Conservation (phyloP, 2,797 vertebrate species). For the Poeciliopsis presidionis region DNA sequence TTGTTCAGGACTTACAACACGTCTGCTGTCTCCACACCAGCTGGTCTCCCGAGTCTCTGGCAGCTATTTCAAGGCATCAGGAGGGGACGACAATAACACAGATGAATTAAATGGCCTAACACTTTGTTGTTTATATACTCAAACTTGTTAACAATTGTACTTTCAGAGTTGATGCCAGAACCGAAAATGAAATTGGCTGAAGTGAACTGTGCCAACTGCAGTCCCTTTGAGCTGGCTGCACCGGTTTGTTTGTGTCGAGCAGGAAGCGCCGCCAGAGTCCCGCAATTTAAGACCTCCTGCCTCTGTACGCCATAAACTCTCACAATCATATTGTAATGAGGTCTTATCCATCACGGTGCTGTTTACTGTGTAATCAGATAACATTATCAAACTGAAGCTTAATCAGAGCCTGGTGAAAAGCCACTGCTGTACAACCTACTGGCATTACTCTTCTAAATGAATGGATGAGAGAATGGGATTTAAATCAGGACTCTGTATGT, state of each 20-base stretch:
- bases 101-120: slow-evolving; percentile 41
- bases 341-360: slow-evolving; percentile 80
- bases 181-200: slow-evolving; percentile 37
- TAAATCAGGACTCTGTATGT: slow-evolving; percentile 84
- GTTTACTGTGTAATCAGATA: slow-evolving; percentile 82
- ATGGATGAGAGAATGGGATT: slow-evolving; percentile 77
- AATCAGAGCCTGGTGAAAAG: slow-evolving; percentile 61
- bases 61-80: slow-evolving; percentile 30
- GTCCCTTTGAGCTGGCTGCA: slow-evolving; percentile 55
- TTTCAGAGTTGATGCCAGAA: slow-evolving; percentile 24
- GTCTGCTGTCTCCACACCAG: slow-evolving; percentile 44
- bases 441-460: slow-evolving; percentile 78
- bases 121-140: slow-evolving; percentile 32
- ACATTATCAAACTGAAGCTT: slow-evolving; percentile 78
- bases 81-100: slow-evolving; percentile 13
- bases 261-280: slow-evolving; percentile 52
- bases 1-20: slow-evolving; percentile 55
- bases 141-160: slow-evolving; percentile 34
- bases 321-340: slow-evolving; percentile 82
- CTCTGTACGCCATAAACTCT: slow-evolving; percentile 77
- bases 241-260: slow-evolving; percentile 69
- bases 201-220: slow-evolving; percentile 48
- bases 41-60: slow-evolving; percentile 45
- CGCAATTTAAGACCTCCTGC: slow-evolving; percentile 78
- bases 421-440: slow-evolving; percentile 60